These are phyloP conservation scores for Fulmarus glacialis DNA, from an alignment of 2,113 vertebrate species.

Conservation along the genomic window DNA sequence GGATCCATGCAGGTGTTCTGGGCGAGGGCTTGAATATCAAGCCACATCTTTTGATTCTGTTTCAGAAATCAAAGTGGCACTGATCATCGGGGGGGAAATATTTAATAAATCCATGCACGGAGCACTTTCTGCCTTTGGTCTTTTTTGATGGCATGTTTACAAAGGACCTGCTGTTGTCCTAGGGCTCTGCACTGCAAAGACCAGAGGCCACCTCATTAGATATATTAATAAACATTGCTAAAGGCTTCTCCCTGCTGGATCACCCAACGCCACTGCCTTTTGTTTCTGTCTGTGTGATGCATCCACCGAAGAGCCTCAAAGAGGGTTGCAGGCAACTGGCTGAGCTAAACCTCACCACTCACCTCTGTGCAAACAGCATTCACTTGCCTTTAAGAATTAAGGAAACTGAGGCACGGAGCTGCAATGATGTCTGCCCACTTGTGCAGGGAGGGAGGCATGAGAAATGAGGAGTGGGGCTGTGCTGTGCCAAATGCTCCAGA, in stretches of 20 bases:
- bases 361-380: background rate
- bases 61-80: background rate
- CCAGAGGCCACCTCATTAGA: background rate
- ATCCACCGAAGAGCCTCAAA: background rate
- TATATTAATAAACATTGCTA: background rate
- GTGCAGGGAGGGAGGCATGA: background rate
- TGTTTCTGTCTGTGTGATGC: background rate
- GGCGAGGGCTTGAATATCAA: background rate
- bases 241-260: background rate
- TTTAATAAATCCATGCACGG: background rate
- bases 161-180: background rate
- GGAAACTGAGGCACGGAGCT: background rate
- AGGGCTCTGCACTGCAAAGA: background rate
- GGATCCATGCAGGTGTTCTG: background rate
- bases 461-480: background rate
- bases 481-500: background rate
- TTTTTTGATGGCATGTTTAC: background rate
- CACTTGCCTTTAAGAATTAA: background rate
- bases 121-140: background rate
- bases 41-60: background rate
- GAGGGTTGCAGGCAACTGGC: background rate
- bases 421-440: accelerated
- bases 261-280: background rate
- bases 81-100: too few species aligned
- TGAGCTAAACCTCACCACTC: background rate